phyloP scores from a whole-genome alignment of 2,888 invertebrate species.

The Pharmacophagus antenor region DNA sequence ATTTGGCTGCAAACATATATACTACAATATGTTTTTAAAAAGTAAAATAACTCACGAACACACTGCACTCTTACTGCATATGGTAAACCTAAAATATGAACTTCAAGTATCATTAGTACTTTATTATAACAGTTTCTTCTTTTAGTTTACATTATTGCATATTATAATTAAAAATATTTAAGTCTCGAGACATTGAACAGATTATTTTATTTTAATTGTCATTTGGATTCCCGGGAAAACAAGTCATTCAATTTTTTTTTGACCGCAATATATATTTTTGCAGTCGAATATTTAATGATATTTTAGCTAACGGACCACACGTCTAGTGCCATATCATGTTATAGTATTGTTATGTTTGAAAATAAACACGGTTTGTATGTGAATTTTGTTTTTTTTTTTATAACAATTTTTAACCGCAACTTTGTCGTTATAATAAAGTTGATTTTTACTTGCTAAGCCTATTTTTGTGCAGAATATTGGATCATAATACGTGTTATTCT shows the following conservation, averaged over 20 bases:
- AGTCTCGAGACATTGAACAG: too few relatives aligned
- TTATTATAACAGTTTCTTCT: too few relatives aligned
- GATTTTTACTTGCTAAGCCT: too few relatives aligned
- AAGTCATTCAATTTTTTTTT: not conserved
- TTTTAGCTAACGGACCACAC: constrained; percentile 59
- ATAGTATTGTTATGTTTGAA: constrained; percentile 55
- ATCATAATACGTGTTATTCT: too few relatives aligned
- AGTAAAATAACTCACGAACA: not conserved
- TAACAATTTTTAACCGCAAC: not conserved
- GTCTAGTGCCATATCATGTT: constrained; percentile 71
- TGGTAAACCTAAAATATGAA: too few relatives aligned
- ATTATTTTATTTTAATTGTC: too few relatives aligned
- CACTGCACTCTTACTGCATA: too few relatives aligned
- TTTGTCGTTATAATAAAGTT: too few relatives aligned
- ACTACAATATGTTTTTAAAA: not conserved
- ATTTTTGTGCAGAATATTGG: too few relatives aligned
- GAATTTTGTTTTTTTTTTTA: constrained; percentile 1
- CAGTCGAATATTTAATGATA: constrained; percentile 20
- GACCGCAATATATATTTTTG: not conserved
- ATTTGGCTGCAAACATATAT: constrained; percentile 10
- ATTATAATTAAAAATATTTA: too few relatives aligned
- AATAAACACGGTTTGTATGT: constrained; percentile 46
- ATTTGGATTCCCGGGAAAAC: not conserved
- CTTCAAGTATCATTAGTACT: too few relatives aligned
- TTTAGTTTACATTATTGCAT: too few relatives aligned